Percentiles rank a stretch among this genome's conserved stretches.
Conservation (phyloP, 1,140 invertebrate species). For the Delia radicum region DNA sequence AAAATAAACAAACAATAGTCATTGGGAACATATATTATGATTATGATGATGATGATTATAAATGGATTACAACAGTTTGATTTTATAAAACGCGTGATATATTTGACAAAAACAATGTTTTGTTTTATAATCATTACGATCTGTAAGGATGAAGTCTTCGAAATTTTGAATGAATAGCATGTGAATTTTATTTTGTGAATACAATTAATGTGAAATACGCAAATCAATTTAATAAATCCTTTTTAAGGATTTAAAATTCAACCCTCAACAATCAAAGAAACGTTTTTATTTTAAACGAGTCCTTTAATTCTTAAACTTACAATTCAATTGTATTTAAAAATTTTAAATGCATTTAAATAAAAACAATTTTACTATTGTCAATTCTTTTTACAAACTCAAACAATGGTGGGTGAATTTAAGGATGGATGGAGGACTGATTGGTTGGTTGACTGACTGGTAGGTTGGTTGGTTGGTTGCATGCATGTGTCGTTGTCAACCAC, state of each 20-base stretch:
- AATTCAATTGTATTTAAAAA: conserved; percentile 13
- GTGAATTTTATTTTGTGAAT: too few species aligned
- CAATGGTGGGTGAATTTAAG: too few species aligned
- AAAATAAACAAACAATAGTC: neutral
- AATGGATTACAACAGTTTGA: neutral
- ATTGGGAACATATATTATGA: neutral
- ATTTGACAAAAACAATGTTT: neutral
- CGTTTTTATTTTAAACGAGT: neutral
- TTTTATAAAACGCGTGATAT: neutral
- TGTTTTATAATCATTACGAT: neutral
- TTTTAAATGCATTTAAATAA: conserved; percentile 12
- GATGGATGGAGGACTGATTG: too few species aligned
- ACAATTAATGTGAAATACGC: neutral
- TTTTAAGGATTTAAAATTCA: neutral
- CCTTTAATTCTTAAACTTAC: neutral
- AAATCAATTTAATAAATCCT: neutral
- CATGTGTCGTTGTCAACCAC: conserved; percentile 12
- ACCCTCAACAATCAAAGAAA: neutral
- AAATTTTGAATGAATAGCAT: too few species aligned
- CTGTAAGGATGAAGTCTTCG: neutral
- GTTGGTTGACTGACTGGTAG: too few species aligned
- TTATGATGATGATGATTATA: neutral
- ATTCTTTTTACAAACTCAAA: too few species aligned
- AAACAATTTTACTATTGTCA: neutral
- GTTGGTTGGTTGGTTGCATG: neutral